Percentiles rank a stretch among this genome's conserved stretches.
Evolutionary conservation across 2,888 invertebrate species (phyloP).

Genomic region (Saturnia pavonia): DNA sequence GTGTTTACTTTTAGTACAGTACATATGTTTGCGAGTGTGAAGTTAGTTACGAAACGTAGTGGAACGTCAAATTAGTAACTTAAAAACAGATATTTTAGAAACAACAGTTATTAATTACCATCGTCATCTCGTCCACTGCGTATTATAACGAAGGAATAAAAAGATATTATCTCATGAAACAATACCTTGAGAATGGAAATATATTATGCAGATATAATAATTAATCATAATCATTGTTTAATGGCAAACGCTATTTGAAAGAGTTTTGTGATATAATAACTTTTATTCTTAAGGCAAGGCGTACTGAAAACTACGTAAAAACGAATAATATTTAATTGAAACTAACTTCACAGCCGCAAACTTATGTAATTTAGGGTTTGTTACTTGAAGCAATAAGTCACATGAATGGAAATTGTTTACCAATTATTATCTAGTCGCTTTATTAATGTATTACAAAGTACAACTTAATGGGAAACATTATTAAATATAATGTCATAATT

Average conservation of each 20-base stretch:
- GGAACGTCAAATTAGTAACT: neutral
- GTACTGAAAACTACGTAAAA: too few relatives aligned
- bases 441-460: neutral
- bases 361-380: neutral
- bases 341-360: neutral
- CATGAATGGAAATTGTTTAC: neutral
- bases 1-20: neutral
- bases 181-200: too few relatives aligned
- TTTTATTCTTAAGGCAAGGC: too few relatives aligned
- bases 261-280: too few relatives aligned
- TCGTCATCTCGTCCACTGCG: too few relatives aligned
- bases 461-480: neutral
- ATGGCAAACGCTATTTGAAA: too few relatives aligned
- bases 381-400: neutral
- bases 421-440: neutral
- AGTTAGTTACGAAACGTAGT: neutral
- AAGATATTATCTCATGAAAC: too few relatives aligned
- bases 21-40: neutral
- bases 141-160: too few relatives aligned
- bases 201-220: too few relatives aligned
- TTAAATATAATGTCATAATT: neutral
- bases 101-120: too few relatives aligned
- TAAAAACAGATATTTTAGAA: too few relatives aligned
- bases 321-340: neutral
- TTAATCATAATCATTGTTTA: too few relatives aligned